Percentiles rank a stretch among this genome's conserved stretches.
phyloP scores from a whole-genome alignment of 2,888 invertebrate species.

The Dicycla oo region DNA sequence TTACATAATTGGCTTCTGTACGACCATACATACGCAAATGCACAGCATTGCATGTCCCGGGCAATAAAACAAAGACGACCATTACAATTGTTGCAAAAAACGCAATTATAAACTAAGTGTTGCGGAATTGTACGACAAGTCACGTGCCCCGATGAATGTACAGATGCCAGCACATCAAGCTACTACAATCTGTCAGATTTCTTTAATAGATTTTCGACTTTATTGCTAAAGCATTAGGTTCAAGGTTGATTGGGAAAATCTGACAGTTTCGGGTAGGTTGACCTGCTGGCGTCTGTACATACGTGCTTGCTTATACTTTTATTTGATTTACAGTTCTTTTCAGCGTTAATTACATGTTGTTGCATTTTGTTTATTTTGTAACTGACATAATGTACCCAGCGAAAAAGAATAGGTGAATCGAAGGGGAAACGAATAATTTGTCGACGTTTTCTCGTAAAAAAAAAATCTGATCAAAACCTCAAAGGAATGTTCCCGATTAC shows the following conservation, averaged over 20 bases:
- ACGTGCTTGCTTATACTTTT: constrained; percentile 7
- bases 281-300: too few species aligned
- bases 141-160: constrained; percentile 31
- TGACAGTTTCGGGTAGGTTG: too few species aligned
- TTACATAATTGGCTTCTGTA: constrained; percentile 17
- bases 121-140: constrained; percentile 51
- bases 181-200: too few species aligned
- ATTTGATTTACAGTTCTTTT: constrained; percentile 6
- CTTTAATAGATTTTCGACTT: too few species aligned
- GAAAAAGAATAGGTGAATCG: neutral
- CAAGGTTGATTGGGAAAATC: too few species aligned
- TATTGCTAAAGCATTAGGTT: too few species aligned
- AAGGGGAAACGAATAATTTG: neutral
- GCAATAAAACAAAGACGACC: constrained; percentile 57
- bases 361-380: neutral
- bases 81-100: constrained; percentile 54
- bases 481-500: neutral
- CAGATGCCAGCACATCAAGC: too few species aligned
- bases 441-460: neutral
- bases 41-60: constrained; percentile 55
- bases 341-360: neutral
- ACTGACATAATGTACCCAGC: neutral
- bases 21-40: constrained; percentile 37
- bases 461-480: neutral
- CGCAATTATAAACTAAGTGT: constrained; percentile 56